phyloP scores from a whole-genome alignment of 2,797 vertebrate species.

The Danio kyathit region DNA sequence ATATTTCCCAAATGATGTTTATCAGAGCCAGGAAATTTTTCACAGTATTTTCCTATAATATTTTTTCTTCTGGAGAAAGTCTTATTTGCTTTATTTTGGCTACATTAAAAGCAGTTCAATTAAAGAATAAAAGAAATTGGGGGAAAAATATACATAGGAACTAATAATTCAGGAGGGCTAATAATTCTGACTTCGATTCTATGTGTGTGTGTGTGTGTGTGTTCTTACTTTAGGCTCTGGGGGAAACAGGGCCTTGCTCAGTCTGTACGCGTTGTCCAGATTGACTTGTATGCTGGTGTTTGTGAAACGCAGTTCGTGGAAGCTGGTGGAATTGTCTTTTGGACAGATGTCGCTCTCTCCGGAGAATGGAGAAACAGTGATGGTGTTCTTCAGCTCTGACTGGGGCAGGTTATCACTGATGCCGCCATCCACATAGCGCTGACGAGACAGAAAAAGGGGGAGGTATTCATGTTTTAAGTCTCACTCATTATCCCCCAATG shows the following conservation, averaged over 20 bases:
- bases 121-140: too few relatives aligned
- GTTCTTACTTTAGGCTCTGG: slow-evolving; percentile 84
- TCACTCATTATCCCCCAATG: neutral
- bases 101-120: too few relatives aligned
- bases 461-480: neutral
- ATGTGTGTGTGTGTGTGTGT: neutral
- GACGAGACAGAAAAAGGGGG: neutral
- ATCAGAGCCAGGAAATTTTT: too few relatives aligned
- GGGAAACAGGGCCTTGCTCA: slow-evolving; percentile 83
- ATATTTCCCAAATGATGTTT: too few relatives aligned
- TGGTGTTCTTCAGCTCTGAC: slow-evolving; percentile 86
- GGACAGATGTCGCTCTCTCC: slow-evolving; percentile 95
- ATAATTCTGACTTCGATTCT: too few relatives aligned
- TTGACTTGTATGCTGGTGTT: slow-evolving; percentile 88
- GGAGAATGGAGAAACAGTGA: slow-evolving; percentile 90
- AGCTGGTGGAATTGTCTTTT: slow-evolving; percentile 84
- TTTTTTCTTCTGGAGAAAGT: too few relatives aligned
- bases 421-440: slow-evolving; percentile 93
- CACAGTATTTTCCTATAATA: too few relatives aligned
- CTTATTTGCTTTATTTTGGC: too few relatives aligned
- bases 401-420: slow-evolving; percentile 86
- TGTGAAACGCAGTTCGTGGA: slow-evolving; percentile 84
- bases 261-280: slow-evolving; percentile 83
- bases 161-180: too few relatives aligned
- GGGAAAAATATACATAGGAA: too few relatives aligned